Evolutionary conservation across 2,113 vertebrate genomes (phyloP).

Genomic region (Aleadryas rufinucha): DNA sequence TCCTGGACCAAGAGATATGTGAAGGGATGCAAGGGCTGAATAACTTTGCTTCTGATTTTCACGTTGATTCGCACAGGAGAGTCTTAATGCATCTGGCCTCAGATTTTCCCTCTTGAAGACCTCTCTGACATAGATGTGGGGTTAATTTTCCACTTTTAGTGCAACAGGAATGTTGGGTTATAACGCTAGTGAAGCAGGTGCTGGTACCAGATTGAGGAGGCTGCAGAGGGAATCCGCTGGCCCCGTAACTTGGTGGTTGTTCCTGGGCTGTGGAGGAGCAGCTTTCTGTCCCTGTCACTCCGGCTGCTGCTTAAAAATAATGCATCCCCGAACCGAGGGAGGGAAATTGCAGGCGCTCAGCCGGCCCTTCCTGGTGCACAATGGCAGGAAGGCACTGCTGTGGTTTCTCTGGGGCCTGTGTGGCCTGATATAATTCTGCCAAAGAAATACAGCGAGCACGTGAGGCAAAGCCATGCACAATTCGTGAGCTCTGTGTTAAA

Average conservation of each 20-base stretch:
- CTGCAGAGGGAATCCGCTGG: fast-evolving
- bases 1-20: neutral
- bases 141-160: neutral
- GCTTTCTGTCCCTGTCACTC: constrained; percentile 46
- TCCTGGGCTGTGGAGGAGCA: neutral
- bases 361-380: constrained; percentile 83
- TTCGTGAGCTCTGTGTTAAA: neutral
- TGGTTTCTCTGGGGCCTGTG: constrained; percentile 72
- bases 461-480: neutral
- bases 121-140: neutral
- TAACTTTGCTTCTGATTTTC: neutral
- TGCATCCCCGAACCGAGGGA: neutral
- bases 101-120: neutral
- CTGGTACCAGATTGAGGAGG: fast-evolving
- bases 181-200: fast-evolving
- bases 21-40: neutral
- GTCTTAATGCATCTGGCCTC: neutral
- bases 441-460: neutral
- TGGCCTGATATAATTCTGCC: constrained; percentile 43
- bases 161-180: neutral
- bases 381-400: constrained; percentile 82
- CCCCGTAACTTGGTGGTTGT: fast-evolving
- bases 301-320: constrained; percentile 52
- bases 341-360: constrained; percentile 30
- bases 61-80: fast-evolving